Conservation (phyloP, 2,113 vertebrate genomes). For the Anguilla japonica region DNA sequence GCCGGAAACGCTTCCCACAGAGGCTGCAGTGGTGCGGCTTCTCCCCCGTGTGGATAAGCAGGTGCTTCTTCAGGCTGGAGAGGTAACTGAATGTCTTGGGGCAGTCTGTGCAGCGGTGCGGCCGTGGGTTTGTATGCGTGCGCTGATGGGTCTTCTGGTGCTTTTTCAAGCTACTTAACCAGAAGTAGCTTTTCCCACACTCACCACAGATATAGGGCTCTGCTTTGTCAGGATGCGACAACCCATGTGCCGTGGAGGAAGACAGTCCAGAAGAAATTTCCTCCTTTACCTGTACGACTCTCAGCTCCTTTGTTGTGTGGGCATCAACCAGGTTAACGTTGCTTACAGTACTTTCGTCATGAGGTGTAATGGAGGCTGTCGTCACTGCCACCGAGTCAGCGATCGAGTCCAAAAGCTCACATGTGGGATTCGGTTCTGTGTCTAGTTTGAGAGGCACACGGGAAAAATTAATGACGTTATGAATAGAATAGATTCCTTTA, state of each 20-base stretch:
- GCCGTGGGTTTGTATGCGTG: conserved; percentile 11
- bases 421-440: background rate
- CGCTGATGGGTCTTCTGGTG: conserved; percentile 34
- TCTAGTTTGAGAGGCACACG: background rate
- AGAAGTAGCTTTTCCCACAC: conserved; percentile 30
- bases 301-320: conserved; percentile 12
- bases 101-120: conserved; percentile 22
- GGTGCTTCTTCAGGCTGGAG: conserved; percentile 31
- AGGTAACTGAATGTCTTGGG: conserved; percentile 29
- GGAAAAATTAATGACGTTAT: background rate
- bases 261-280: background rate
- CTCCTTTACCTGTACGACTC: conserved; percentile 25
- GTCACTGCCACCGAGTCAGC: background rate
- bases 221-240: background rate
- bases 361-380: background rate
- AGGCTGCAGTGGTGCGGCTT: conserved; percentile 45
- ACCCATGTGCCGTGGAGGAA: background rate
- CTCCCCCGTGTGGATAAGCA: conserved; percentile 29
- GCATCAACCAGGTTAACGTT: background rate
- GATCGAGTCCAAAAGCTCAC: background rate
- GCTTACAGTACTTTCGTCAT: background rate
- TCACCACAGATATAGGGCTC: conserved; percentile 31
- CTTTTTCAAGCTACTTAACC: conserved; percentile 32
- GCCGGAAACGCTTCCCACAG: conserved; percentile 62
- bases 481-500: too few species aligned